Base-by-base conservation (phyloP, 1,140 invertebrate species). In the Macrosteles quadrilineatus region DNA sequence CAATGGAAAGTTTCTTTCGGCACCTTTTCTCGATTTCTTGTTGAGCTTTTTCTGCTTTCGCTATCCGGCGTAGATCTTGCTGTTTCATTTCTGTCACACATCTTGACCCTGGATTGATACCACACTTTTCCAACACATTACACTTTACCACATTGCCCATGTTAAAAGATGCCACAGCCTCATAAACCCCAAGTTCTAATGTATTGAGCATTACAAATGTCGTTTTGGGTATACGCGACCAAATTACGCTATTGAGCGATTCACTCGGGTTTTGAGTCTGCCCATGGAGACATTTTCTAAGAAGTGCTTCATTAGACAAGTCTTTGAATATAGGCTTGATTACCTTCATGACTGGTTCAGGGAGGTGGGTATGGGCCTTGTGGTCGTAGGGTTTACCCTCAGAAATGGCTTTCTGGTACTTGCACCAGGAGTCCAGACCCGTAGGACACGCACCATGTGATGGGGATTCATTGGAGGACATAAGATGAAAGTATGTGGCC, bases 251-350 rank as follows among this genome's bases (percentile, higher is more conserved):
- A n/a, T n/a, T n/a, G n/a, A n/a, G n/a, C n/a, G n/a, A 76, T 73
- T 75, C 74, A 68, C 72, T 73, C 0, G 64, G 62, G 30, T 76
- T 76, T 66, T 76, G 73, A 9, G 71, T 75, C 1, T 53, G 47
- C 23, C 70, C 73, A 53, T 55, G 65, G 1, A 72, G 30, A 65
- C 75, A 75, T n/a, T 23, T 71, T 59, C 64, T 1, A 12, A 68
- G 27, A 1, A 68, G 67, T 17, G 59, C 25, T 14, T 63, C 55
- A 12, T 64, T 23, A 29, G 67, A 21, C 32, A 68, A 55, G 31
- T 32, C 53, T 68, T 47, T 53, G 25, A 50, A 68, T 30, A 68
- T 55, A 14, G 47, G 67, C 29, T 68, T 68, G 0, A 68, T 68
- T 2, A 29, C 27, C 9, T 68, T 47, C 19, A 55, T 45, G 21